A percentile compares a stretch with the other conserved stretches of the same genome.
phyloP scores from a whole-genome alignment of 2,888 invertebrate species.

The Platynereis dumerilii region DNA sequence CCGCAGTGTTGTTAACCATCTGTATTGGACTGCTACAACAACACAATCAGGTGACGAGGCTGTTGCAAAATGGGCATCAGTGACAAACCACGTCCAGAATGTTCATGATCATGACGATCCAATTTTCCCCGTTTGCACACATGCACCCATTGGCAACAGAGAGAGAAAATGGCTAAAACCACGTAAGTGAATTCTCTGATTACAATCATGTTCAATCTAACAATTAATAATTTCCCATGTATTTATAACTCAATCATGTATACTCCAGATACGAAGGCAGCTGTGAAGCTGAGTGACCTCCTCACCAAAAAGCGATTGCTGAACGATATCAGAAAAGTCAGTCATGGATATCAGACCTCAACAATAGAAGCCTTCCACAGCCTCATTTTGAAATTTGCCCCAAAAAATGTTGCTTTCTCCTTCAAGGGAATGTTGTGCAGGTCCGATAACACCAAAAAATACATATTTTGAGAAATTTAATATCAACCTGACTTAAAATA shows the following conservation, averaged over 20 bases:
- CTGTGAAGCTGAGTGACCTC: neutral
- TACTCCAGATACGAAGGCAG: neutral
- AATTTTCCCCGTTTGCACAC: neutral
- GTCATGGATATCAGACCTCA: neutral
- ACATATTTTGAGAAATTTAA: neutral
- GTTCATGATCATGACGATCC: neutral
- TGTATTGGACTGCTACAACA: neutral
- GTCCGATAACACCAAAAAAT: neutral
- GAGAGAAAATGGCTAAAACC: neutral
- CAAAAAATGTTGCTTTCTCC: neutral
- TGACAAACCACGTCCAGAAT: constrained; percentile 2
- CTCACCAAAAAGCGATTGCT: neutral
- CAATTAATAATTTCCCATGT: neutral
- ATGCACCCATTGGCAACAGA: neutral
- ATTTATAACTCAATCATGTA: neutral
- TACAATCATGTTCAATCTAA: neutral
- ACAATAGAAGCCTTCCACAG: constrained; percentile 6
- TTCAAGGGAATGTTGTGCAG: neutral
- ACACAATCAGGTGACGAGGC: neutral
- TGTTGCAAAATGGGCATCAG: neutral
- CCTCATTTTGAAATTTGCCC: neutral
- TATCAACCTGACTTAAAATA: no score
- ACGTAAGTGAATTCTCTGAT: neutral
- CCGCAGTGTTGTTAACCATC: neutral
- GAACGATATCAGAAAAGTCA: neutral